phyloP scores from a whole-genome alignment of 2,113 vertebrate genomes.

The Cyprinodon brontotheroides region DNA sequence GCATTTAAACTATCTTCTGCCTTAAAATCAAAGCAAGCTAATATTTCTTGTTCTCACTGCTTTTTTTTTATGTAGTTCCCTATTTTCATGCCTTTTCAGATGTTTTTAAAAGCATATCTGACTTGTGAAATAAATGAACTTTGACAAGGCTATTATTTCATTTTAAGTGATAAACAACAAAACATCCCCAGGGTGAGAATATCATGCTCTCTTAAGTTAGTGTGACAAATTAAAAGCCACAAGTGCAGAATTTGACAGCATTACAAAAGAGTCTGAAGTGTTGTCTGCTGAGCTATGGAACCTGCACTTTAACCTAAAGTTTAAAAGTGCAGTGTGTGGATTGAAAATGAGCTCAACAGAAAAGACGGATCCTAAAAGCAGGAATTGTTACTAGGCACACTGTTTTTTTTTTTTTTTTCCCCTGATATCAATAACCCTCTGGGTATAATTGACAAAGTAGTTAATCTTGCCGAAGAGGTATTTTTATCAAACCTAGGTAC shows the following conservation, averaged over 20 bases:
- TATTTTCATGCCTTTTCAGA: constrained; percentile 22
- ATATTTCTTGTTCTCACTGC: background rate
- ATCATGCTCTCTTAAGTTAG: constrained; percentile 58
- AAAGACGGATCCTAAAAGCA: background rate
- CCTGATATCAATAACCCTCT: constrained; percentile 39
- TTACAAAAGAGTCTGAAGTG: constrained; percentile 47
- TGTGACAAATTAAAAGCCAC: constrained; percentile 63
- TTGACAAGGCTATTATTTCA: constrained; percentile 59
- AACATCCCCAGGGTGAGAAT: constrained; percentile 54
- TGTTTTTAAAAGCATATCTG: constrained; percentile 43
- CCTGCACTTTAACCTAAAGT: background rate
- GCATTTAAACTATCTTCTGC: background rate
- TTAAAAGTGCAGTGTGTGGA: background rate
- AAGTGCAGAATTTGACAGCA: constrained; percentile 38
- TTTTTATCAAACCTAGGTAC: constrained; percentile 49
- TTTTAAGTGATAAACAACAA: constrained; percentile 58
- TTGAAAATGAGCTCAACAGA: constrained; percentile 17
- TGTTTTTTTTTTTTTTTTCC: constrained; percentile 14
- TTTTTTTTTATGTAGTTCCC: background rate
- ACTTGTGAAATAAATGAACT: constrained; percentile 45
- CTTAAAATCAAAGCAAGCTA: constrained; percentile 3
- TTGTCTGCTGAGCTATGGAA: constrained; percentile 30
- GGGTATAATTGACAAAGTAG: constrained; percentile 59
- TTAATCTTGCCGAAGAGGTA: constrained; percentile 55
- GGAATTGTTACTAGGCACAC: too few species aligned